These are phyloP conservation scores for Brachyptera risi DNA, from an alignment of 2,888 invertebrate species.

Conservation along the genomic window DNA sequence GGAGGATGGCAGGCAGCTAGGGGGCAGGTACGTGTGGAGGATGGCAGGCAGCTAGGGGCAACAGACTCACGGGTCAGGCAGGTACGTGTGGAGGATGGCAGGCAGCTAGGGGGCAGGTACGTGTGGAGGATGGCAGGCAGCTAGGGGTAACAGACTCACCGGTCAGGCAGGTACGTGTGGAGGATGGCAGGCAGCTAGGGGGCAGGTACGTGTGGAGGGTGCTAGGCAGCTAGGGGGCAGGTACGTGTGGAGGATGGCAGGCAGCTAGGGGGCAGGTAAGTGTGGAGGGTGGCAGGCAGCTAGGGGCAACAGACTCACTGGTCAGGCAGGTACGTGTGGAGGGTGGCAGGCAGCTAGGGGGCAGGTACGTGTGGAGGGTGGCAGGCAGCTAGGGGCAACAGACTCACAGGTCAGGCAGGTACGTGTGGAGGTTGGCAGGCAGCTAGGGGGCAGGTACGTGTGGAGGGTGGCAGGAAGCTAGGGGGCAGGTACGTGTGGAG, in stretches of 20 bases:
- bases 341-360: slow-evolving; percentile 77
- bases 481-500: slow-evolving; percentile 83
- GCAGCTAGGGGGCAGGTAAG: slow-evolving; percentile 85
- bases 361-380: slow-evolving; percentile 84
- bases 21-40: slow-evolving; percentile 87
- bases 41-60: too few relatives aligned
- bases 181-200: slow-evolving; percentile 78
- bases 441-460: slow-evolving; percentile 84
- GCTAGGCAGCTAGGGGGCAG: slow-evolving; percentile 65
- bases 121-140: slow-evolving; percentile 90
- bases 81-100: slow-evolving; percentile 86
- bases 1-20: slow-evolving; percentile 78
- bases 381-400: too few relatives aligned
- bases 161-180: slow-evolving; percentile 82
- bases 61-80: slow-evolving; percentile 58
- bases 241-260: slow-evolving; percentile 85
- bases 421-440: slow-evolving; percentile 85
- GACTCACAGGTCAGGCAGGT: slow-evolving; percentile 61
- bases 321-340: slow-evolving; percentile 86
- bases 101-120: slow-evolving; percentile 80
- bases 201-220: slow-evolving; percentile 88
- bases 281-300: slow-evolving; percentile 89
- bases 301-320: too few relatives aligned
- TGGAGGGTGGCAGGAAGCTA: slow-evolving; percentile 70
- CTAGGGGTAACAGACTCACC: too few relatives aligned